Evolutionary conservation across 2,113 vertebrate genomes (phyloP).

Genomic region (Ceratotherium simum): DNA sequence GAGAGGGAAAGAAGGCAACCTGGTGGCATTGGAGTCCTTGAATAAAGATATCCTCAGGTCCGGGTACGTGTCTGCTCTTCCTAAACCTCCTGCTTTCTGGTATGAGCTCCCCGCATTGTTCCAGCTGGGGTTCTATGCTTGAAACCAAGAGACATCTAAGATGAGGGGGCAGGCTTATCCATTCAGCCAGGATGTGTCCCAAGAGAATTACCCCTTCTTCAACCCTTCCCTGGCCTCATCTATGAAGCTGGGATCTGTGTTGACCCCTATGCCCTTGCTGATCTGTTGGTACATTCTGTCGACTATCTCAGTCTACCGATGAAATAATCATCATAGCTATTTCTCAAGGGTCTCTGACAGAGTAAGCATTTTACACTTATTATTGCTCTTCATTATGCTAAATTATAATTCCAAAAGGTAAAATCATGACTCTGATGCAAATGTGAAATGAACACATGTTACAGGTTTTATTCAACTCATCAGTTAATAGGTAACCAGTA

Average conservation of each 20-base stretch:
- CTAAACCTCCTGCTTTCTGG: not conserved
- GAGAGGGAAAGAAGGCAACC: not conserved
- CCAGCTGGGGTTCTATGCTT: not conserved
- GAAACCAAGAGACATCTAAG: not conserved
- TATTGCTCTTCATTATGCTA: not conserved
- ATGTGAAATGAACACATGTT: not conserved
- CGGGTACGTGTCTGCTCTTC: not conserved
- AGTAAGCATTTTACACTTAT: not conserved
- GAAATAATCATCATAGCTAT: not conserved
- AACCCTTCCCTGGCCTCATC: accelerated
- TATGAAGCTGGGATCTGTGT: not conserved
- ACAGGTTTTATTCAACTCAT: not conserved
- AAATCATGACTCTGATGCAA: not conserved
- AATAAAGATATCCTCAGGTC: not conserved
- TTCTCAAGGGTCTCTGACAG: not conserved
- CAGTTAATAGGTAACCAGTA: not conserved
- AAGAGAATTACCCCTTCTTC: not conserved
- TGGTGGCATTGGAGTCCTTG: not conserved
- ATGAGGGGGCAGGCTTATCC: not conserved
- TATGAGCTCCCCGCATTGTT: no score
- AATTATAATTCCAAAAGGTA: not conserved
- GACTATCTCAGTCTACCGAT: not conserved
- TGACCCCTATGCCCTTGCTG: not conserved
- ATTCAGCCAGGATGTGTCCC: not conserved
- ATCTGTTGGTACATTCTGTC: not conserved